Conservation (phyloP, 2,113 vertebrate species). For the Bos javanicus region DNA sequence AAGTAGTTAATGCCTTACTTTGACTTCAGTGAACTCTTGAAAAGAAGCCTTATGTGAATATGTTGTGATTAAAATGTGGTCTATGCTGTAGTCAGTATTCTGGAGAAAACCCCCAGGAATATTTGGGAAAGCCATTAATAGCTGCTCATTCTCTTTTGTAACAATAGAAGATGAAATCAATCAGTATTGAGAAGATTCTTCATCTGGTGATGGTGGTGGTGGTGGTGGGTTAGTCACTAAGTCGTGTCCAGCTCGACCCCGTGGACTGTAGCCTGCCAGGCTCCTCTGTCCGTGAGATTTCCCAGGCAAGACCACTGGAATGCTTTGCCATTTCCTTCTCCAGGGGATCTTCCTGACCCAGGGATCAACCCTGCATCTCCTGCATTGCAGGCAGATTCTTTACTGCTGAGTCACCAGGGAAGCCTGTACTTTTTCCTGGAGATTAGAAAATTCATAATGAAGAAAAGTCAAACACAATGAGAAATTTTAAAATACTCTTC, state of each 20-base stretch:
- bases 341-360: not conserved
- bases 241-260: not conserved
- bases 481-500: not conserved
- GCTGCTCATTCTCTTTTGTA: not conserved
- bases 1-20: constrained; percentile 24
- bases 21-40: constrained; percentile 1
- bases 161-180: not conserved
- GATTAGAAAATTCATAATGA: not conserved
- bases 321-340: not conserved
- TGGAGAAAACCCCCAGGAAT: not conserved
- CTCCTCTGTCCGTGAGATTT: not conserved
- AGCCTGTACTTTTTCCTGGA: not conserved
- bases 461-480: not conserved
- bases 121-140: not conserved
- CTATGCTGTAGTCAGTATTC: not conserved
- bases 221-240: not conserved
- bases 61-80: not conserved
- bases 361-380: not conserved
- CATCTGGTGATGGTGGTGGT: not conserved
- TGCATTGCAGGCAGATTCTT: not conserved
- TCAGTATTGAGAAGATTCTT: not conserved
- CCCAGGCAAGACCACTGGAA: not conserved
- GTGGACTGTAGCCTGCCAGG: not conserved
- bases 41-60: constrained; percentile 27
- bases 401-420: not conserved